Conservation (phyloP, 1,140 invertebrate species). For the Drosophila ambigua region DNA sequence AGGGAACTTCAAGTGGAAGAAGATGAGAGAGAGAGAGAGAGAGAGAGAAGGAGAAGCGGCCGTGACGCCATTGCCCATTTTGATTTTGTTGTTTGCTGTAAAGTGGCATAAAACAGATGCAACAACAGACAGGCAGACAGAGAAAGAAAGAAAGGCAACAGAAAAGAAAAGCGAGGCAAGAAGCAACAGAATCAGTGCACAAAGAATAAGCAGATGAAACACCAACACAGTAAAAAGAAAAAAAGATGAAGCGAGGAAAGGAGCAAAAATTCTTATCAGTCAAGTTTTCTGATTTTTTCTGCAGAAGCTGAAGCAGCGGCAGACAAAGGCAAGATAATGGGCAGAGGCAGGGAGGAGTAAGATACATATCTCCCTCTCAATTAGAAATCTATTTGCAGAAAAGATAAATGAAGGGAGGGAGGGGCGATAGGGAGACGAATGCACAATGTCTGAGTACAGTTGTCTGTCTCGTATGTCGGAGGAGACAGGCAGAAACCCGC, state of each 20-base stretch:
- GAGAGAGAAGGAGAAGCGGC: constrained; percentile 15
- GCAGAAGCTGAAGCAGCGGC: background rate
- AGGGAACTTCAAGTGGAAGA: constrained; percentile 49
- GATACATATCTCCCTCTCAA: constrained; percentile 21
- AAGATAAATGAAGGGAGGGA: constrained; percentile 1
- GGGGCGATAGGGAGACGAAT: background rate
- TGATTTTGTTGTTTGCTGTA: constrained; percentile 39
- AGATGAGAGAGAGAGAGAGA: constrained; percentile 1
- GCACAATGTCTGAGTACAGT: background rate
- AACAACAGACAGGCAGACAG: constrained; percentile 24
- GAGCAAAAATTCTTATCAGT: constrained; percentile 63
- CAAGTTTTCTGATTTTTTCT: constrained; percentile 39
- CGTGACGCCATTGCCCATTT: constrained; percentile 48
- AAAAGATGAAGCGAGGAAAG: background rate
- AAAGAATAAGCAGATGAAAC: too few species aligned
- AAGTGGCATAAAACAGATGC: constrained; percentile 67
- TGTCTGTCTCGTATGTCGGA: background rate
- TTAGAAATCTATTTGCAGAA: constrained; percentile 55
- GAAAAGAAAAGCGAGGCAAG: too few species aligned
- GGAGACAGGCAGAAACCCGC: constrained; percentile 30
- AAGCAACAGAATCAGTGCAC: too few species aligned
- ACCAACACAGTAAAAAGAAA: too few species aligned
- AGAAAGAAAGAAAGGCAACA: constrained; percentile 16
- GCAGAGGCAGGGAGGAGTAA: background rate
- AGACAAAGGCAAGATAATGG: constrained; percentile 24